phyloP scores from a whole-genome alignment of 2,888 invertebrate genomes.

The Drepana falcataria region DNA sequence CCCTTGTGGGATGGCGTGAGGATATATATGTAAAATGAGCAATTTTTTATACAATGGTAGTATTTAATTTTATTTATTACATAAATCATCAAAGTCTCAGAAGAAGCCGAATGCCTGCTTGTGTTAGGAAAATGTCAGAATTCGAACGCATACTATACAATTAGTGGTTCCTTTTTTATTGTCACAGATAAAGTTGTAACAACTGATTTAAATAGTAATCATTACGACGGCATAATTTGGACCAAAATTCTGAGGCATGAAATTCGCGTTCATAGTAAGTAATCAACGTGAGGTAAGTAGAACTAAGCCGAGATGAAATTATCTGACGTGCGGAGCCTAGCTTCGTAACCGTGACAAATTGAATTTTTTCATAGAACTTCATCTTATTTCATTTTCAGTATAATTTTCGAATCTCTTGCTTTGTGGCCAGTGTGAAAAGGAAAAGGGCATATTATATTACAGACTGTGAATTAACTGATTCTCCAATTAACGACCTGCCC shows the following conservation, averaged over 20 bases:
- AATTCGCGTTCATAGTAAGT: constrained; percentile 6
- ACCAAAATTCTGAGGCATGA: neutral
- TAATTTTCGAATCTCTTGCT: neutral
- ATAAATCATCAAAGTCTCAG: no score
- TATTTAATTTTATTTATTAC: no score
- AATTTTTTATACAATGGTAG: no score
- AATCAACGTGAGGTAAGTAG: constrained; percentile 36
- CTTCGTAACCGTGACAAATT: constrained; percentile 20
- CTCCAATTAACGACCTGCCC: no score
- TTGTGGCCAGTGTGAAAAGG: neutral
- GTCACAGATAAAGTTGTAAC: neutral
- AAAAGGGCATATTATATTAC: no score
- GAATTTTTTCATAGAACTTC: constrained; percentile 32
- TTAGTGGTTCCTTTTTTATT: neutral
- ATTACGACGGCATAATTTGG: neutral
- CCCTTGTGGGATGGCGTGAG: no score
- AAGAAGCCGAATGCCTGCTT: no score
- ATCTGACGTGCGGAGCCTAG: constrained; percentile 21
- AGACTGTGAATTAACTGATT: no score
- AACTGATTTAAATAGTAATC: neutral
- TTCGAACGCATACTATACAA: no score
- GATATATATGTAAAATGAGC: no score
- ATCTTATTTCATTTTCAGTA: neutral
- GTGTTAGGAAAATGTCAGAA: no score
- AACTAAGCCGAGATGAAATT: constrained; percentile 42